Evolutionary conservation across 2,888 invertebrate genomes (phyloP).

Genomic region (Tetragonisca angustula): DNA sequence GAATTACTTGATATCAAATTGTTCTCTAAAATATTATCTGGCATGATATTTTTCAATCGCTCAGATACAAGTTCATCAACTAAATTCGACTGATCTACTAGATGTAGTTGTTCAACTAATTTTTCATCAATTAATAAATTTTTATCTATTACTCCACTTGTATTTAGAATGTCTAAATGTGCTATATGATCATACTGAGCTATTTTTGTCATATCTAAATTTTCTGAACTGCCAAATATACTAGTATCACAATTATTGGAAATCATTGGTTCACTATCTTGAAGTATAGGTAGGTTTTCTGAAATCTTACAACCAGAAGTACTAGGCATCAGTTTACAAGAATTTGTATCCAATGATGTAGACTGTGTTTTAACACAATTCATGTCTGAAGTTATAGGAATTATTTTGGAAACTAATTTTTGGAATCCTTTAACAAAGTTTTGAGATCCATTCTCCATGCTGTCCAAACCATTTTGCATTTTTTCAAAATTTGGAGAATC

Average conservation of each 20-base stretch:
- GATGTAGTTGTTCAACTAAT: slow-evolving; percentile 79
- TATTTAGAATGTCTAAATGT: slow-evolving; percentile 79
- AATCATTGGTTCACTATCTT: slow-evolving; percentile 78
- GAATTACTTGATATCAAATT: slow-evolving; percentile 77
- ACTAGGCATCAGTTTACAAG: slow-evolving; percentile 53
- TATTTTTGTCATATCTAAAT: slow-evolving; percentile 78
- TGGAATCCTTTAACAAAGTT: slow-evolving; percentile 76
- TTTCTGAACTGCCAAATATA: slow-evolving; percentile 78
- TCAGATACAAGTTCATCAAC: slow-evolving; percentile 81
- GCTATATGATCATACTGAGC: slow-evolving; percentile 79
- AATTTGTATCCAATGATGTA: slow-evolving; percentile 43
- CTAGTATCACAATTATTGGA: slow-evolving; percentile 75
- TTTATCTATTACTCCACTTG: slow-evolving; percentile 77
- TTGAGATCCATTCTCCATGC: slow-evolving; percentile 64
- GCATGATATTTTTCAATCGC: slow-evolving; percentile 80
- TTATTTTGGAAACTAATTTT: slow-evolving; percentile 75
- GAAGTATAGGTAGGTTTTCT: slow-evolving; percentile 72
- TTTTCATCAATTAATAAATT: slow-evolving; percentile 81
- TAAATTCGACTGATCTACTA: slow-evolving; percentile 80
- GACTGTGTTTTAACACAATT: slow-evolving; percentile 60
- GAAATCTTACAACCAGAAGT: slow-evolving; percentile 70
- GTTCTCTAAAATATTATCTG: slow-evolving; percentile 79
- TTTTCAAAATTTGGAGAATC: slow-evolving; percentile 63
- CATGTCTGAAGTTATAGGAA: slow-evolving; percentile 59
- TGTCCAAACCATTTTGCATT: slow-evolving; percentile 65